Percentiles rank a stretch among this genome's conserved stretches.
Evolutionary conservation across 2,113 vertebrate genomes (phyloP).

Genomic region (Mystacornis crossleyi): DNA sequence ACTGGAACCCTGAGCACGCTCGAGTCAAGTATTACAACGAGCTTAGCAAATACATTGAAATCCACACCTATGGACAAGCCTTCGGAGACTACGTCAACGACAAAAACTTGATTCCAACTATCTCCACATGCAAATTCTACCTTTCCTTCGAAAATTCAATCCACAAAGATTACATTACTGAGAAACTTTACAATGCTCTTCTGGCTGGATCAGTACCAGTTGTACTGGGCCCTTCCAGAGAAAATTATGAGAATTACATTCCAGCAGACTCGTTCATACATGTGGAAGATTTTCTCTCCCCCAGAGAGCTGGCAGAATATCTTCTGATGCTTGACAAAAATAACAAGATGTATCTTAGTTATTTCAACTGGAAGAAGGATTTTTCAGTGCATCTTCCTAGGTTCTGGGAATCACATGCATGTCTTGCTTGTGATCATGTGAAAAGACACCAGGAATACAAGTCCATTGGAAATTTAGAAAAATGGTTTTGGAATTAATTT

Average conservation of each 20-base stretch:
- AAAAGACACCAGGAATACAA: conserved; percentile 94
- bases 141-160: conserved; percentile 97
- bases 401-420: conserved; percentile 97
- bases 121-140: conserved; percentile 95
- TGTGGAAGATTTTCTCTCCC: conserved; percentile 91
- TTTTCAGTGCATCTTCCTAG: conserved; percentile 92
- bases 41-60: conserved; percentile 93
- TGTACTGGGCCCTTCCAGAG: conserved; percentile 89
- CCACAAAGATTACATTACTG: conserved; percentile 97
- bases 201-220: conserved; percentile 92
- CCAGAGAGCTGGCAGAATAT: conserved; percentile 92
- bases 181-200: conserved; percentile 96
- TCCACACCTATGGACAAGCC: conserved; percentile 91
- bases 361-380: conserved; percentile 94
- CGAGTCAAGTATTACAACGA: conserved; percentile 97
- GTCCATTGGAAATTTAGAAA: conserved; percentile 90
- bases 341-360: conserved; percentile 90
- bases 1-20: conserved; percentile 95
- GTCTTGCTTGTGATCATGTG: conserved; percentile 92
- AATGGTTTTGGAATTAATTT: conserved; percentile 93
- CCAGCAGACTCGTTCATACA: conserved; percentile 95
- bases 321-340: conserved; percentile 94
- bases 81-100: conserved; percentile 91
- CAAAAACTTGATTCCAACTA: conserved; percentile 92
- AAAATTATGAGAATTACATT: conserved; percentile 97